Percentiles rank a stretch among this genome's conserved stretches.
Conservation (phyloP, 1,140 invertebrate species). For the Cephus cinctus region DNA sequence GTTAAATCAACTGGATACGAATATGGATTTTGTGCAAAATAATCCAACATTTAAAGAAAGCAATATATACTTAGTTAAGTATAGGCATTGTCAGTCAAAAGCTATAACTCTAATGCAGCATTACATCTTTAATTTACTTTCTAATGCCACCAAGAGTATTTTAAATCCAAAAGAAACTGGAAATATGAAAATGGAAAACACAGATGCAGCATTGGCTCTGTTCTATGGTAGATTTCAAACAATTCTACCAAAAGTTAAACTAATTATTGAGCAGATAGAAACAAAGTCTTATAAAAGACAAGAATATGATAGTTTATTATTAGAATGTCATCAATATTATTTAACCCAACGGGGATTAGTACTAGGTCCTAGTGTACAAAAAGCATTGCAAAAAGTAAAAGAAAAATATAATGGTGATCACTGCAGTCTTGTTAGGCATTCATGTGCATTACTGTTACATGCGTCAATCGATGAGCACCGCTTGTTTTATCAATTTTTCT, state of each 20-base stretch:
- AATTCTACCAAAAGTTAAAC: constrained; percentile 78
- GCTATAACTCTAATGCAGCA: constrained; percentile 77
- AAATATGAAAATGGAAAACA: constrained; percentile 44
- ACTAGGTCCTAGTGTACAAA: constrained; percentile 73
- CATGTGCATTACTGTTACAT: constrained; percentile 86
- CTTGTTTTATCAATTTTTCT: constrained; percentile 88
- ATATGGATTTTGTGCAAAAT: constrained; percentile 79
- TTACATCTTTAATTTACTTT: constrained; percentile 72
- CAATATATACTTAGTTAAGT: constrained; percentile 69
- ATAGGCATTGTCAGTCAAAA: constrained; percentile 76
- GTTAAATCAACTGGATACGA: constrained; percentile 82
- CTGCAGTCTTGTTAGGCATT: constrained; percentile 82
- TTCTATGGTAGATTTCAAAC: constrained; percentile 95
- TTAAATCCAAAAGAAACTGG: constrained; percentile 54
- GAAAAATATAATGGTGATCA: constrained; percentile 74
- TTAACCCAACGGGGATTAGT: constrained; percentile 73
- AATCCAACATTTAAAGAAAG: constrained; percentile 83
- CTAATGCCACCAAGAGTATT: constrained; percentile 75
- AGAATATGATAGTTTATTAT: constrained; percentile 76
- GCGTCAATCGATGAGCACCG: constrained; percentile 90
- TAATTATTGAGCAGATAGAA: constrained; percentile 81
- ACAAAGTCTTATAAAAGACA: constrained; percentile 67
- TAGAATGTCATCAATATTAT: constrained; percentile 86
- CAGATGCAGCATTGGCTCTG: constrained; percentile 81
- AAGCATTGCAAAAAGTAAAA: constrained; percentile 63